Conservation (phyloP, 1,140 invertebrate species). For the Anadara kagoshimensis region DNA sequence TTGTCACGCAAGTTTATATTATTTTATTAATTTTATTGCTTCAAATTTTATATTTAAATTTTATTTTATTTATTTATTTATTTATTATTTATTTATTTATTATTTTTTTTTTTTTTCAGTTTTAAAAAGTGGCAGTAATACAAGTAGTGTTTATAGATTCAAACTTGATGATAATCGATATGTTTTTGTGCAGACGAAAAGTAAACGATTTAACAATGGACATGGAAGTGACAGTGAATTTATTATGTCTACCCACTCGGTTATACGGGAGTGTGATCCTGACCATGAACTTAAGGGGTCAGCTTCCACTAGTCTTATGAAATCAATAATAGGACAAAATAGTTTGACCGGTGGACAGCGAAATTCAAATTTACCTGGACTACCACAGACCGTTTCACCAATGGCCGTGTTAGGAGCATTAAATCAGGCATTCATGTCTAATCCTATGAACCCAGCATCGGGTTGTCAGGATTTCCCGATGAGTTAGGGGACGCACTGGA, state of each 20-base stretch:
- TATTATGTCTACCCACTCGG: slow-evolving; percentile 93
- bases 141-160: slow-evolving; percentile 86
- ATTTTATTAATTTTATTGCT: background rate
- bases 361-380: slow-evolving; percentile 29
- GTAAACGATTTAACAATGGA: slow-evolving; percentile 85
- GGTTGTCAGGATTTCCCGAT: background rate
- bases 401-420: slow-evolving; percentile 32
- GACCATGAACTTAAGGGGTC: slow-evolving; percentile 72
- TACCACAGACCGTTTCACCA: slow-evolving; percentile 19
- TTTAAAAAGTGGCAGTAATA: slow-evolving; percentile 78
- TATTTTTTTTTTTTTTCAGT: slow-evolving; percentile 49
- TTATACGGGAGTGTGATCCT: slow-evolving; percentile 77
- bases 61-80: background rate
- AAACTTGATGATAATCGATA: slow-evolving; percentile 84
- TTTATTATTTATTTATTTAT: background rate
- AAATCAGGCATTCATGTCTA: slow-evolving; percentile 26
- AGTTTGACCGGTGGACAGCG: slow-evolving; percentile 17
- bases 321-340: slow-evolving; percentile 66
- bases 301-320: slow-evolving; percentile 72
- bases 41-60: no score
- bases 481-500: background rate
- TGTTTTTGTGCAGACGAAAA: slow-evolving; percentile 90
- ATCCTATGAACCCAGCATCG: slow-evolving; percentile 17
- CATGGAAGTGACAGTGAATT: slow-evolving; percentile 84
- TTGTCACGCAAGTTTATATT: no score